A percentile compares a stretch with the other conserved stretches of the same genome.
Evolutionary conservation across 2,797 vertebrate species (phyloP).

Genomic region (Enteromius anoplus): DNA sequence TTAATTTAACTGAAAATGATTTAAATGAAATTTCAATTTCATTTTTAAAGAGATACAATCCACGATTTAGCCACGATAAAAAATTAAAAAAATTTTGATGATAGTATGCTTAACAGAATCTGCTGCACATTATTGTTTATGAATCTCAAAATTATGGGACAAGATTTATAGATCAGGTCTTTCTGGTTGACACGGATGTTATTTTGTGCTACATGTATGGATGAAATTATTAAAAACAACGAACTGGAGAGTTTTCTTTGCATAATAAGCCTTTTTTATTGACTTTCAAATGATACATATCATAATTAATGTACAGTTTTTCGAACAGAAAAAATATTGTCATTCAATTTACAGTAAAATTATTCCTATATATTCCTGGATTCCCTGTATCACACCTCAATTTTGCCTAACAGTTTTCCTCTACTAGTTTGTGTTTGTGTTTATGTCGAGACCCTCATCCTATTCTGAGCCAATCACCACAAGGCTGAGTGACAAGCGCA

Average conservation of each 20-base stretch:
- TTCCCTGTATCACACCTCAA: background rate
- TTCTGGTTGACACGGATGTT: background rate
- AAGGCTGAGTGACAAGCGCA: background rate
- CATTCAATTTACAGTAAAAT: background rate
- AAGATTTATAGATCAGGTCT: background rate
- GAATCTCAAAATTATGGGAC: background rate
- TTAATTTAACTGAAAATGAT: no score
- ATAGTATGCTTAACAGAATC: background rate
- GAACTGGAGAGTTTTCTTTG: background rate
- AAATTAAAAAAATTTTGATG: no score
- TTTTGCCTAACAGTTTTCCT: background rate
- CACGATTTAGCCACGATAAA: background rate
- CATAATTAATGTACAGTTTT: background rate
- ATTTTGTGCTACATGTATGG: background rate
- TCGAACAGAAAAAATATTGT: background rate
- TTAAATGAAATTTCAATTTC: no score
- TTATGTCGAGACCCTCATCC: no score
- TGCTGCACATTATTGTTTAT: background rate
- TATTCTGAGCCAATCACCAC: conserved; percentile 3
- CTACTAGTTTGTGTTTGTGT: no score
- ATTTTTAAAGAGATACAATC: background rate
- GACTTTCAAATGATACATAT: no score
- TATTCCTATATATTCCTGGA: background rate
- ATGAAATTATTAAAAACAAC: background rate
- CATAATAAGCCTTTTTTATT: no score